A percentile compares a stretch with the other conserved stretches of the same genome.
phyloP scores from a whole-genome alignment of 2,888 invertebrate species.

The Ichneumoninae sp. region DNA sequence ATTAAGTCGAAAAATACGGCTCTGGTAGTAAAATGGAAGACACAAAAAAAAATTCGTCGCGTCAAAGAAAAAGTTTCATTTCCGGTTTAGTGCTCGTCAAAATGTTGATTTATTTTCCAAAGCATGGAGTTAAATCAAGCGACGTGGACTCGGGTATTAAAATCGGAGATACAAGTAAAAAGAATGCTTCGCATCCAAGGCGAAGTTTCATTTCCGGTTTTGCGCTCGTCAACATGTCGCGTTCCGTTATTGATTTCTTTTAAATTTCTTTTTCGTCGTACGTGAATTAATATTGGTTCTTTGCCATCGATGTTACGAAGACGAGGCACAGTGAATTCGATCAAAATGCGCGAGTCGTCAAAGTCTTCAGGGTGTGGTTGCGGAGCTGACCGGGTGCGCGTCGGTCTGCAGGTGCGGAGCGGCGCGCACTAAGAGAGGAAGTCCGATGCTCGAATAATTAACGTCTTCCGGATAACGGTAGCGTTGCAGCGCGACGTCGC shows the following conservation, averaged over 20 bases:
- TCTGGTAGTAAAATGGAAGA: too few species aligned
- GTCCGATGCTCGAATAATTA: slow-evolving; percentile 73
- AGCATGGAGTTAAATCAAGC: too few species aligned
- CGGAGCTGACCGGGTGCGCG: background rate
- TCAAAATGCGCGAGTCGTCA: background rate
- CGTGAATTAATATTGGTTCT: background rate
- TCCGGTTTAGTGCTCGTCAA: too few species aligned
- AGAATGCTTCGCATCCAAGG: background rate
- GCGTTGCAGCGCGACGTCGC: slow-evolving; percentile 68
- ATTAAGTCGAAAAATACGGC: too few species aligned
- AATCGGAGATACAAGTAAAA: too few species aligned
- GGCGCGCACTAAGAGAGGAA: slow-evolving; percentile 66
- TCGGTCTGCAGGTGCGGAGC: slow-evolving; percentile 58
- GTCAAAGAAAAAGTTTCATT: background rate
- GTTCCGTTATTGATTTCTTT: background rate
- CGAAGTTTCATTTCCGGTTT: background rate
- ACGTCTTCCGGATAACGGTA: slow-evolving; percentile 82
- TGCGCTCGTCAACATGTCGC: too few species aligned
- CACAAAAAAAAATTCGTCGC: too few species aligned
- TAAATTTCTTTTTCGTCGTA: background rate
- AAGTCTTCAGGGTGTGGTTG: slow-evolving; percentile 50
- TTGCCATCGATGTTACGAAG: background rate
- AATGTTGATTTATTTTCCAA: too few species aligned
- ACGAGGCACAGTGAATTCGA: slow-evolving; percentile 5
- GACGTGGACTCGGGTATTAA: too few species aligned